Percentiles rank a stretch among this genome's conserved stretches.
phyloP scores from a whole-genome alignment of 92 coral and sea anemone genomes.

The Actinostola sp. region DNA sequence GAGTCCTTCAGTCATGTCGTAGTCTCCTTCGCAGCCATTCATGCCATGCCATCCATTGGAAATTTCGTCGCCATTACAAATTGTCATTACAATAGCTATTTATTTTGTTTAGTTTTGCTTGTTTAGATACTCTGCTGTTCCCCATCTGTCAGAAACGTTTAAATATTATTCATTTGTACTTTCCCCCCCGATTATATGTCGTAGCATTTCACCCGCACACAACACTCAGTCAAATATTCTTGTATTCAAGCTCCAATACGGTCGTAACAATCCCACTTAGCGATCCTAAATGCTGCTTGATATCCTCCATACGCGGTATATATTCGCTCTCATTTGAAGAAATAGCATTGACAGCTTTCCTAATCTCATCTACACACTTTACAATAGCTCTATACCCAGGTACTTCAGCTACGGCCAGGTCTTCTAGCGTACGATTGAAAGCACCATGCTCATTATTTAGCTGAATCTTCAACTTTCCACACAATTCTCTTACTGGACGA shows the following conservation, averaged over 20 bases:
- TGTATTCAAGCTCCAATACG: constrained; percentile 75
- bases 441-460: constrained; percentile 79
- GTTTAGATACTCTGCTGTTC: too few relatives aligned
- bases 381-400: constrained; percentile 73
- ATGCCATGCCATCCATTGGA: too few relatives aligned
- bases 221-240: constrained; percentile 28
- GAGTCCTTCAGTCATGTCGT: too few relatives aligned
- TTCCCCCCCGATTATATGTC: too few relatives aligned
- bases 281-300: constrained; percentile 86
- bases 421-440: constrained; percentile 78
- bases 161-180: too few relatives aligned
- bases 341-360: constrained; percentile 72
- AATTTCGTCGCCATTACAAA: too few relatives aligned
- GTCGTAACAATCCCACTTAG: constrained; percentile 81
- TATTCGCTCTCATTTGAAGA: constrained; percentile 79
- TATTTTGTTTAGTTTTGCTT: too few relatives aligned
- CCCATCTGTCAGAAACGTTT: too few relatives aligned
- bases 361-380: constrained; percentile 62
- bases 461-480: constrained; percentile 79
- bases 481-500: constrained; percentile 89
- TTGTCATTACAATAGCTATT: too few relatives aligned
- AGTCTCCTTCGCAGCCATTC: too few relatives aligned
- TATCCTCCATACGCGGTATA: constrained; percentile 80
- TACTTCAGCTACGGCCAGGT: constrained; percentile 54
- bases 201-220: too few relatives aligned